phyloP scores from a whole-genome alignment of 1,140 invertebrate species.

The Anoplolepis gracilipes region DNA sequence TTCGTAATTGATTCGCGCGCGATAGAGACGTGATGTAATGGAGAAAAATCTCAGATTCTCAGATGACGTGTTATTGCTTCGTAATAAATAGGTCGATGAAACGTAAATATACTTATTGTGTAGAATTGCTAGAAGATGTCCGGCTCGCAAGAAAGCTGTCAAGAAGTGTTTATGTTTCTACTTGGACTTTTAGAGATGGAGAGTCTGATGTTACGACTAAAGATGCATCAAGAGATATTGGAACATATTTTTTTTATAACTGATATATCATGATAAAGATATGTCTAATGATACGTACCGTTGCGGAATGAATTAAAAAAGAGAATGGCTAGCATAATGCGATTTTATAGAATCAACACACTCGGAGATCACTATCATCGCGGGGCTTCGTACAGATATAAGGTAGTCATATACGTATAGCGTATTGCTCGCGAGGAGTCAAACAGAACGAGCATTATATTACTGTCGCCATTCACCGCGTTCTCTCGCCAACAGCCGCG shows the following conservation, averaged over 20 bases:
- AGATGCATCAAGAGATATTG: not conserved
- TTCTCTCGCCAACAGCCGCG: not conserved
- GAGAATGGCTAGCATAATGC: not conserved
- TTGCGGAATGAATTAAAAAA: not conserved
- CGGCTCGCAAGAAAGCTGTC: not conserved
- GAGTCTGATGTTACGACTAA: not conserved
- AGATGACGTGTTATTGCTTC: not conserved
- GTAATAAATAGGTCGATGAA: constrained; percentile 43
- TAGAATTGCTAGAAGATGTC: not conserved
- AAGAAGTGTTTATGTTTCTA: constrained; percentile 1
- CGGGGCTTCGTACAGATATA: not conserved
- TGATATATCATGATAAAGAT: no score
- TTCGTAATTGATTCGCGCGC: constrained; percentile 11
- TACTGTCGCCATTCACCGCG: constrained; percentile 56
- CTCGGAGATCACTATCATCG: not conserved
- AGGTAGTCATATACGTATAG: constrained; percentile 21
- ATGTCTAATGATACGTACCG: not conserved
- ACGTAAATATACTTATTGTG: constrained; percentile 34
- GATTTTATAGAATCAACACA: constrained; percentile 16
- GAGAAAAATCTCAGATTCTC: constrained; percentile 15
- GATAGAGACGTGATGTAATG: constrained; percentile 28
- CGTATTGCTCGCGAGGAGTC: not conserved
- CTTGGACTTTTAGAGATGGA: not conserved
- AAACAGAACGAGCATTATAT: constrained; percentile 46
- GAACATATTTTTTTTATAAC: no score